Conservation (phyloP, 2,797 vertebrate species). For the Aphelocoma californica region DNA sequence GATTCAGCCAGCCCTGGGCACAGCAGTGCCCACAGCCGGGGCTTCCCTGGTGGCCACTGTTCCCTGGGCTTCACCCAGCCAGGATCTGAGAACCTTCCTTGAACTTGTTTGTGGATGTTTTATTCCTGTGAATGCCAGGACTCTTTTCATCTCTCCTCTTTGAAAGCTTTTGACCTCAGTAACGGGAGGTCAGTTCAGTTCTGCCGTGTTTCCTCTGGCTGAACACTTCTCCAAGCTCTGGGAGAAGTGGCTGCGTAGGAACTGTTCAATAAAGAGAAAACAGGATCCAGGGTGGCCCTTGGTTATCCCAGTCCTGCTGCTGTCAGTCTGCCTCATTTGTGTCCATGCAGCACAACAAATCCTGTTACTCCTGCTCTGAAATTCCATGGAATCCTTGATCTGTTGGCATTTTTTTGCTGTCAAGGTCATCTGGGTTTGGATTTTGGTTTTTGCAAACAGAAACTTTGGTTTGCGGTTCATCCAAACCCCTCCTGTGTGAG, state of each 20-base stretch:
- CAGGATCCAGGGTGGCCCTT: fast-evolving
- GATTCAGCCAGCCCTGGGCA: neutral
- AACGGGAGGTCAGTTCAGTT: neutral
- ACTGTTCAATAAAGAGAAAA: neutral
- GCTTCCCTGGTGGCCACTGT: neutral
- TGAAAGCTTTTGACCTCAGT: neutral
- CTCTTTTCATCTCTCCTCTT: neutral
- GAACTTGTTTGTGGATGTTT: neutral
- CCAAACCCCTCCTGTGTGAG: neutral
- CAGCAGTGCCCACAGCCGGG: fast-evolving
- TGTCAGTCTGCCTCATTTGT: neutral
- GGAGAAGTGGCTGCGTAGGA: neutral
- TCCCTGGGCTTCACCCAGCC: neutral
- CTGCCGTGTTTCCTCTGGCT: neutral
- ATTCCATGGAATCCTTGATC: fast-evolving
- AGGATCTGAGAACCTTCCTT: neutral
- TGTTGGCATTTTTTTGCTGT: neutral
- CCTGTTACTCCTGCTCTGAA: neutral
- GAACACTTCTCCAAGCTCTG: neutral
- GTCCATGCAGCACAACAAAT: neutral
- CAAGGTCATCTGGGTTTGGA: neutral
- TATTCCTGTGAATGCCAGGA: neutral
- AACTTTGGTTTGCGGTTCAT: neutral
- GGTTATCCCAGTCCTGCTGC: neutral
- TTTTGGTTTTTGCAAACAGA: neutral